Base-by-base conservation (phyloP, 2,888 invertebrate species). In the Acanthacorydalis orientalis region DNA sequence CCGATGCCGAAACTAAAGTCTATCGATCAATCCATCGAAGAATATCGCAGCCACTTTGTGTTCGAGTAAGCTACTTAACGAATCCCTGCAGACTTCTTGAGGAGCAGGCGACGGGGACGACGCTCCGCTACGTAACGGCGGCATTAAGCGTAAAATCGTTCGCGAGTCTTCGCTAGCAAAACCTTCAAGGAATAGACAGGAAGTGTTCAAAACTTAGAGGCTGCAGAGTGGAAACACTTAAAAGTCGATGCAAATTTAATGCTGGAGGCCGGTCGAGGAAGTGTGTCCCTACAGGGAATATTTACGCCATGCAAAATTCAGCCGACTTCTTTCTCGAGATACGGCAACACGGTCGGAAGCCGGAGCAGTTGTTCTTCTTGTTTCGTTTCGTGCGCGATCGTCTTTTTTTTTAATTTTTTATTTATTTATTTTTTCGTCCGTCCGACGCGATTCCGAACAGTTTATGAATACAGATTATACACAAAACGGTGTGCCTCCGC, bases 171-270 rank as follows among this genome's bases (percentile, higher is more conserved):
- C 15, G 38, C 23, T 10, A 35, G 16, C 39, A 46, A 46, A n/a
- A 46, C 43, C 47, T 47, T 47, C 23, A 43, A 47, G 47, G 47
- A 47, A 47, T 47, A 43, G 47, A 47, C 47, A 47, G 47, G 47
- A 47, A 47, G 47, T 47, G 47, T 43, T 47, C 35, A 47, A 47
- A n/a, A 43, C 38, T 43, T 47, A n/a, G 43, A 40, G 16, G 31
- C 31, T 31, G 14, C 46, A 46, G 46, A 46, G 40, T 40, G 46
- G 57, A 59, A 64, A 63, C 64, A 64, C 65, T 65, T 64, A 64
- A 47, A 47, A 64, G 62, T 64, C 60, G 60, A 66, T 67, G 67
- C 67, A 67, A 67, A 66, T 66, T 67, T 67, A 65, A 67, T 67
- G 67, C 56, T 59, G 62, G 59, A 59, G 47, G 43, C 47, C 47